Conservation (phyloP, 1,140 invertebrate species). For the Nautilus pompilius region DNA sequence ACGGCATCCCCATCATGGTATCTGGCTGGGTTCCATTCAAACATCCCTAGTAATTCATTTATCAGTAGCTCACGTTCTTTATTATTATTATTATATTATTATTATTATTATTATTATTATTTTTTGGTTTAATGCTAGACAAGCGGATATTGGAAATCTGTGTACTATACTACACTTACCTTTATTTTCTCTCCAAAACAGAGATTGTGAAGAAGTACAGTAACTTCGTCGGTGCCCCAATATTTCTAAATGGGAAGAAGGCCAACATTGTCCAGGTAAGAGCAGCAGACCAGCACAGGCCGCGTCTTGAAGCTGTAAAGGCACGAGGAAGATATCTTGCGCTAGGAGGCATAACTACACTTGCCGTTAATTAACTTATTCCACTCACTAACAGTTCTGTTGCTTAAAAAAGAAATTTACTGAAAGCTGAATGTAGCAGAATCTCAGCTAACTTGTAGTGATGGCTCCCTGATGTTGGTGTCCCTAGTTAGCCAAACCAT, state of each 20-base stretch:
- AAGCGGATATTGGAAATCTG: not conserved
- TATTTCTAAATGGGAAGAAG: constrained; percentile 84
- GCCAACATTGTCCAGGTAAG: constrained; percentile 77
- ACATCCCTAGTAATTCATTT: too few species aligned
- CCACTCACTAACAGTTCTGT: too few species aligned
- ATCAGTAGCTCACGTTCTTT: not conserved
- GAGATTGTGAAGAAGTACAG: constrained; percentile 94
- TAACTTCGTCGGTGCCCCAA: constrained; percentile 92
- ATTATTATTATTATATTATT: not conserved
- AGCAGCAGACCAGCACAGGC: too few species aligned
- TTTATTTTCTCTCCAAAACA: constrained; percentile 51
- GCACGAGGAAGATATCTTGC: not conserved
- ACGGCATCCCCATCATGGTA: too few species aligned
- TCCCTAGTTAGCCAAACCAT: too few species aligned
- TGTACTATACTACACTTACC: not conserved
- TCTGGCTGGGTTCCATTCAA: too few species aligned
- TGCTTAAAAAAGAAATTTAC: too few species aligned
- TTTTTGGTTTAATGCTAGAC: not conserved
- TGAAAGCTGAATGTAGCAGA: too few species aligned
- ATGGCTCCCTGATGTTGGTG: too few species aligned
- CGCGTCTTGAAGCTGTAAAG: not conserved
- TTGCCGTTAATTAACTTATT: too few species aligned
- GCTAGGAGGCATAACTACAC: not conserved
- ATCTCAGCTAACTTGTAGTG: too few species aligned
- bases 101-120: not conserved